Base-by-base conservation (phyloP, 2,113 vertebrate genomes). In the Serinus canaria region DNA sequence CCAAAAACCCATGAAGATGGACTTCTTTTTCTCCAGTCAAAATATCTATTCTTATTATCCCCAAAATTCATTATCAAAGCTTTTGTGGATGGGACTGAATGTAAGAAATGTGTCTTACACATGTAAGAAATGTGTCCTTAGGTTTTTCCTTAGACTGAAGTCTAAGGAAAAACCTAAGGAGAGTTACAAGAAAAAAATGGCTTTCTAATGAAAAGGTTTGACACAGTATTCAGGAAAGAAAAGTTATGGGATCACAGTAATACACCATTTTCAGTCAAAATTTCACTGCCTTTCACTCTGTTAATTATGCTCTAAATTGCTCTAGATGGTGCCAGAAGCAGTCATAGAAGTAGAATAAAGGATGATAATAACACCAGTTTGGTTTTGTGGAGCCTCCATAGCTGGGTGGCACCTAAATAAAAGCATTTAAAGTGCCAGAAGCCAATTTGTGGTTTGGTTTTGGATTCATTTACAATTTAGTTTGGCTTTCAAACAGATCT, bases 351-450 rank as follows among this genome's bases (percentile, higher is more conserved):
- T 50, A 86, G 58, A 92, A 94, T 52, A 90, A 95, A 94, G 83
- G 69, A 87, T 72, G 78, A 90, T 92, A 76, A 96, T 87, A 92
- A 84, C 60, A 90, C 37, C 53, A 76, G 79, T 69, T 97, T 94
- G 95, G 90, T 94, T 97, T 96, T 94, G 84, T 72, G 82, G 82
- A 94, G 82, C 49, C 77, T 94, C 67, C 87, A 58, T 89, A 96
- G 62, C 83, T 92, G 94, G 93, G 93, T 96, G 96, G 96, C 87
- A 97, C 69, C 92, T 91, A 96, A 97, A 95, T 87, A 92, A 87
- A 95, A 90, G 75, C 58, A 88, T 89, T 74, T 86, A 37, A 97
- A 95, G 66, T 10, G 79, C 94, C 93, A 95, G 94, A 70, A 93
- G 76, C 59, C 89, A 94, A 83, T 94, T 46, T 95, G 95, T 0